Evolutionary conservation across 2,113 vertebrate genomes (phyloP), one percentile per base, ranked within the genome.

Genomic region (Uria aalge): DNA sequence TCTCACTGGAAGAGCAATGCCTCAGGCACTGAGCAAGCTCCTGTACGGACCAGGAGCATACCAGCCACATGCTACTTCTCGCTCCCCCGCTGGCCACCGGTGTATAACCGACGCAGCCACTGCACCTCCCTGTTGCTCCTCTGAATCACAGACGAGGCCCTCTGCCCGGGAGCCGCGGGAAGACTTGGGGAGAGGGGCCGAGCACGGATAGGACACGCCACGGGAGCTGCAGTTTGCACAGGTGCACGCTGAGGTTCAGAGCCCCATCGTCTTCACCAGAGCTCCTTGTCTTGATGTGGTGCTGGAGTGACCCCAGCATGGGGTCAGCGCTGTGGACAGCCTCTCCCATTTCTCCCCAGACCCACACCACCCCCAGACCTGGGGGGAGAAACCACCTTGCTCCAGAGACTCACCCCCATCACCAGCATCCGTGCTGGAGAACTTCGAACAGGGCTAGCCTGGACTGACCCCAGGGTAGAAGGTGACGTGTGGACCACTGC

Each of bases 381-480:
- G 27, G 14, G 48, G 20, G 9, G 5, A 71, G 38, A 82, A 67
- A 32, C 66, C 29, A 9, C 41, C 75, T 89, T 20, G 17, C 62
- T 86, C 85, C 56, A n/a, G 45, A 79, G 62, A 82, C 63, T 73
- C 38, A 45, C 11, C 26, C 36, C 36, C 64, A 66, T 73, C 12
- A 3, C 73, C 76, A 90, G 66, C 40, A 53, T 64, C 53, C 6
- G 4, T 17, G 36, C 48, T 81, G 67, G 45, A 56, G 15, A 69
- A 69, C 92, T 88, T 68, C 68, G 90, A 90, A 96, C 76, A 77
- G 20, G 23, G 53, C 14, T 64, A 73, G 40, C 90, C 94, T 87
- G 45, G 62, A 52, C 78, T 95, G 77, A 95, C 62, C 60, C 81
- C 2, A 2, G 27, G 15, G 38, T 29, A 57, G 79, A 67, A 69